Base-by-base conservation (phyloP, 2,797 vertebrate species). In the Chloroceryle amazona region DNA sequence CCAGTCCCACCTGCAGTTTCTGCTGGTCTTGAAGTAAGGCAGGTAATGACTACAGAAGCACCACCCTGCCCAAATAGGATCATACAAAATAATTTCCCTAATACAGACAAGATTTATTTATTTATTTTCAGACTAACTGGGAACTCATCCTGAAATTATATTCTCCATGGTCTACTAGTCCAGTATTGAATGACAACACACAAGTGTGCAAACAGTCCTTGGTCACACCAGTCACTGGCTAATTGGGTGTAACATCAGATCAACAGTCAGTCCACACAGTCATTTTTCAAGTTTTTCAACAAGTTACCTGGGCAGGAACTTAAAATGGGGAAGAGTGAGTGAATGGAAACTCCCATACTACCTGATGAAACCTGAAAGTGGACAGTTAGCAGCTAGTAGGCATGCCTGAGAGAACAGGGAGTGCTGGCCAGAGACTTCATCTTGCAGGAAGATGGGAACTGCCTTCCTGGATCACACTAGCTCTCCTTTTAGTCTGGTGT, bases 11-110 rank as follows among this genome's bases (percentile, higher is more conserved):
- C 62, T 61, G 44, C 82, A 47, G 60, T 18, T 49, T 79, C 62
- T 81, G 54, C 58, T 79, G 52, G 23, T 57, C 93, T 91, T 47
- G 44, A 84, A 76, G 46, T 42, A 41, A 76, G 62, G 70, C 52
- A 58, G 54, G 72, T 42, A 65, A 54, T 17, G 28, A 46, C 68
- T 65, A 91, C 37, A 82, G 52, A 86, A 79, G 62, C 23, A 37
- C 76, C 78, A 44, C 60, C 55, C 58, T 84, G 29, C 33, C 26
- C 74, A 60, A 81, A 55, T 44, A 3, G 76, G 49, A 63, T 22
- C 26, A n/a, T 15, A 35, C 10, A 5, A 76, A 84, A 35, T 66
- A 42, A 85, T 85, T 91, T 76, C 44, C 12, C 21, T n/a, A 42
- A 19, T 21, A 29, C 13, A 46, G 29, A 5, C 41, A 66, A 80